Evolutionary conservation across 2,888 invertebrate species (phyloP), one percentile per base, ranked within the genome.

Genomic region (Agrochola lota): DNA sequence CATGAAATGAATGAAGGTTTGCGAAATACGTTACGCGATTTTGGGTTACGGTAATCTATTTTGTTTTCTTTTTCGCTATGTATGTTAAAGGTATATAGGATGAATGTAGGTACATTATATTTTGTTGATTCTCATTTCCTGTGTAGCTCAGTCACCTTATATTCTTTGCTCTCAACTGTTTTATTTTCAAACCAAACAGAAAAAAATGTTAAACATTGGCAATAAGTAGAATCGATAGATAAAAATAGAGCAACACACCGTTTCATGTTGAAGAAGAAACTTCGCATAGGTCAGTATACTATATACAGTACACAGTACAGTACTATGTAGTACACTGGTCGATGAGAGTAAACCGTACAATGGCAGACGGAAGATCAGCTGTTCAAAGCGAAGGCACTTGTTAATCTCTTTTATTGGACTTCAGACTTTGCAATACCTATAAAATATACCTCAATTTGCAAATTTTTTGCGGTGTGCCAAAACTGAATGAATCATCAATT

Each of bases 1-100:
- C 88, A 80, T 84, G 87, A 81, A 84, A 89, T 87, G 87, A 88
- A 86, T 81, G 88, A 88, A 85, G 88, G 88, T 84, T 87, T 87
- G 82, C 67, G 80, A 59, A 79, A 77, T 74, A 60, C 74, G 66
- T 68, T 62, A 49, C 60, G 67, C 76, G 73, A 80, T 76, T 80
- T 84, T n/a, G 71, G 71, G 72, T 80, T 71, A 76, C 75, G 71
- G 80, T 87, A 80, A 79, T 87, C 71, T 81, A 67, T 87, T 76
- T 80, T 40, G 49, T 60, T 67, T 2, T n/a, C 49, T 66, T 78
- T 78, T 30, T 71, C 74, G 59, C 59, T 67, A 49, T n/a, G 30
- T 52, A 12, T 55, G n/a, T 52, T 62, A 46, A 8, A 43, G 6
- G 40, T 70, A 76, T 73, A 71, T 17, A 67, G 15, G 23, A 62